Evolutionary conservation across 2,888 invertebrate species (phyloP), one percentile per base, ranked within the genome.

Genomic region (Microctonus aethiopoides): DNA sequence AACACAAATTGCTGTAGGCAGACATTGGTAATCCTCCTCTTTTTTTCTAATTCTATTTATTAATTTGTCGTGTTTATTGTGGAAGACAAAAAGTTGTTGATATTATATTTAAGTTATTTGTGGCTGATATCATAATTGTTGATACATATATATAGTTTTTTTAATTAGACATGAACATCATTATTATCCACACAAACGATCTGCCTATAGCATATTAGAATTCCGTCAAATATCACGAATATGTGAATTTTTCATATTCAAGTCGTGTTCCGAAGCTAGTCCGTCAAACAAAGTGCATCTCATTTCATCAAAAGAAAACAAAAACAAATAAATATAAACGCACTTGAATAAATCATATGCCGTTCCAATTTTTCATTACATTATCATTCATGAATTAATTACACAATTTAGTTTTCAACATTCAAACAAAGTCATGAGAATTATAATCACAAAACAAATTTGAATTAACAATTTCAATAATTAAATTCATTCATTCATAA

Each of bases 201-300:
- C 78, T 67, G 75, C 78, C 75, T 76, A 77, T 77, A 80, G 76
- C 76, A 80, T 76, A 76, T 67, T 74, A 1, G 11, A 34, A n/a
- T 57, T 16, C 32, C 57, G 34, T 26, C n/a, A 13, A 74, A 75
- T 77, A 79, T n/a, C n/a, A 78, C 76, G 63, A 57, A 72, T 56
- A 69, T 72, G 76, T 63, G 0, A 62, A 24, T 16, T 74, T 70
- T 76, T 74, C 70, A 73, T 71, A 72, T 70, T 74, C 75, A 78
- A 80, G 77, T 80, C 79, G 74, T 78, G 63, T 77, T 79, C 75
- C 74, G 76, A 82, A 83, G 77, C 80, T 82, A 82, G 81, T 82
- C 82, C 80, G 79, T 75, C 81, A 77, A 78, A 66, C 78, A 83
- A 78, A 78, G 75, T 80, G 79, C 79, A 79, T 78, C 80, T 79